Base-by-base conservation (phyloP, 2,888 invertebrate species). In the Tridacna crocea region DNA sequence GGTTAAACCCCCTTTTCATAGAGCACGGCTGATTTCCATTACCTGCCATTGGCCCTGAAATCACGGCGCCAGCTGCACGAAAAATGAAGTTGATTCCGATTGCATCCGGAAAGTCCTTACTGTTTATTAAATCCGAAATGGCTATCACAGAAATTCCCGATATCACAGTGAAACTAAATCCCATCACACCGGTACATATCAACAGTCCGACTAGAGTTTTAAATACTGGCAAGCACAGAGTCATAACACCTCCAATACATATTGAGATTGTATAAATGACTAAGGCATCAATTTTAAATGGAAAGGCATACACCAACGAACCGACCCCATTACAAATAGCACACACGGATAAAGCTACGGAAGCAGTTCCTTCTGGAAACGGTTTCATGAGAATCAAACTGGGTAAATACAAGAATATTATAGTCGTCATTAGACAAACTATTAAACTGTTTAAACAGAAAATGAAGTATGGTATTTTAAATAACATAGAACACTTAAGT, bases 41-140 rank as follows among this genome's bases (percentile, higher is more conserved):
- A 73, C 73, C 73, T 60, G 73, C 73, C 12, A 73, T 19, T 36
- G 73, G 73, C 13, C 73, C 73, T 15, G 73, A 73, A 15, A 73
- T 55, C 17, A 73, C 60, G 1, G 73, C 36, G 10, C 73, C 73
- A 12, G 58, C 36, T 36, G 60, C 73, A 36, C 60, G 58, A 22
- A 73, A 58, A 13, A 73, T 12, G 55, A 60, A 60, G n/a, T 60
- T 60, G 36, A 73, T 58, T 27, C 73, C 73, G 36, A 73, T 73
- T 36, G 60, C 73, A 36, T 60, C 60, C 22, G 73, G 60, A 73
- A 73, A 73, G 60, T 73, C 73, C 36, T 60, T 73, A 15, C 24
- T 46, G 11, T 58, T 36, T 13, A 73, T 51, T 15, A 73, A 36
- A 27, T 73, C 46, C n/a, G 60, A 60, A 3, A 73, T 73, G 60